Percentiles rank a stretch among this genome's conserved stretches.
Evolutionary conservation across 2,113 vertebrate species (phyloP).

Genomic region (Elephas maximus): DNA sequence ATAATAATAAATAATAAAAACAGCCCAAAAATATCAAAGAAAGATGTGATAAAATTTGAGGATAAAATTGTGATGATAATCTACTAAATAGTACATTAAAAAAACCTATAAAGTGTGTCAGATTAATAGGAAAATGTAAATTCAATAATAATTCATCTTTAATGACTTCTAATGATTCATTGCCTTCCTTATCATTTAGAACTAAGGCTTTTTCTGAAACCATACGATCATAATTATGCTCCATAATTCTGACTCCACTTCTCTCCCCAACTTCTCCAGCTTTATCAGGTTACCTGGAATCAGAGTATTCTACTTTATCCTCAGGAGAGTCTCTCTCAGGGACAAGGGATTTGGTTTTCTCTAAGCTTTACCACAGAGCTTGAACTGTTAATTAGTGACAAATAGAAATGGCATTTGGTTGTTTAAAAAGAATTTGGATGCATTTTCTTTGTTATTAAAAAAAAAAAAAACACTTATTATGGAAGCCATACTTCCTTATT

Average conservation of each 20-base stretch:
- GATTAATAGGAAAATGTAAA: slow-evolving; percentile 7
- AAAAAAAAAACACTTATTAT: slow-evolving; percentile 2
- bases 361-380: slow-evolving; percentile 17
- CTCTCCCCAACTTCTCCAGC: not conserved
- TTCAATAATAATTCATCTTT: not conserved
- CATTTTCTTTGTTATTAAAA: not conserved
- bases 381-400: slow-evolving; percentile 51
- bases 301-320: not conserved
- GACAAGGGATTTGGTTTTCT: not conserved
- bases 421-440: not conserved
- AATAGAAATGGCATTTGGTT: not conserved
- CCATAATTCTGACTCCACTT: not conserved
- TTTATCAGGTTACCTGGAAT: not conserved
- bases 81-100: slow-evolving; percentile 33
- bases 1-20: not conserved
- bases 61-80: slow-evolving; percentile 9
- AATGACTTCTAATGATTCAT: slow-evolving; percentile 21
- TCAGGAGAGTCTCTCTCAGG: slow-evolving; percentile 38
- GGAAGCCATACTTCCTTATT: not conserved
- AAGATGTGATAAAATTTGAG: not conserved
- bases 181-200: slow-evolving; percentile 34
- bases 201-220: not conserved
- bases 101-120: not conserved
- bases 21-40: not conserved
- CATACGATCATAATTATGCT: not conserved